Percentiles rank a stretch among this genome's conserved stretches.
Evolutionary conservation across 2,113 vertebrate species (phyloP).

Genomic region (Zingel zingel): DNA sequence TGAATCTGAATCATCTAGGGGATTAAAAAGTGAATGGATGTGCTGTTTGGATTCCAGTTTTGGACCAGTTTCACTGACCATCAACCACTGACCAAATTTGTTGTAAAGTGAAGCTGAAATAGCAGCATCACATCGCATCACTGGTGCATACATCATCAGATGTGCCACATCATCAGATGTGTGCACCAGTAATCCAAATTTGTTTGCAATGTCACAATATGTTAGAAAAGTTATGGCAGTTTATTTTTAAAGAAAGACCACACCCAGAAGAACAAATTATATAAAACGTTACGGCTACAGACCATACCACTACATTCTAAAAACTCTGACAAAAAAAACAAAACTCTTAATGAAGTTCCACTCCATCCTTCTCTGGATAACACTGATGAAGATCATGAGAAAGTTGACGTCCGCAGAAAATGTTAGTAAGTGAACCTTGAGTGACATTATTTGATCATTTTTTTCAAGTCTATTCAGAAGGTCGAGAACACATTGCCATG

Average conservation of each 20-base stretch:
- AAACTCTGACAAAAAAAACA: too few relatives aligned
- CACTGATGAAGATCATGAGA: not conserved
- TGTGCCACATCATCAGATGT: too few relatives aligned
- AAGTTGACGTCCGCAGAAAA: not conserved
- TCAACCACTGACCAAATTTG: not conserved
- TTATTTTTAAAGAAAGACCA: not conserved
- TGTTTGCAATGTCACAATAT: not conserved
- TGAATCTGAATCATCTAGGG: slow-evolving; percentile 28
- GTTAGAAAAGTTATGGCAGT: not conserved
- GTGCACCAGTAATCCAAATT: not conserved
- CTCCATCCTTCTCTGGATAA: too few relatives aligned
- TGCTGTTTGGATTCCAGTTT: slow-evolving; percentile 13
- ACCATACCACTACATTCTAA: too few relatives aligned
- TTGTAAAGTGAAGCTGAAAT: not conserved
- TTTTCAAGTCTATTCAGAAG: not conserved
- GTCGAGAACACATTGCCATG: not conserved
- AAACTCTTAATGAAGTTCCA: too few relatives aligned
- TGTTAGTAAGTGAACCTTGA: not conserved
- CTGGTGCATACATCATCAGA: too few relatives aligned
- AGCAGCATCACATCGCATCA: not conserved
- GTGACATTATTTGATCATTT: not conserved
- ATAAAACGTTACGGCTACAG: not conserved
- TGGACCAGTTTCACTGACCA: slow-evolving; percentile 14
- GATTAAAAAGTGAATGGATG: slow-evolving; percentile 17
- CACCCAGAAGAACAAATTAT: not conserved